Percentiles rank a stretch among this genome's conserved stretches.
phyloP scores from a whole-genome alignment of 2,113 vertebrate species.

The Cynocephalus volans region DNA sequence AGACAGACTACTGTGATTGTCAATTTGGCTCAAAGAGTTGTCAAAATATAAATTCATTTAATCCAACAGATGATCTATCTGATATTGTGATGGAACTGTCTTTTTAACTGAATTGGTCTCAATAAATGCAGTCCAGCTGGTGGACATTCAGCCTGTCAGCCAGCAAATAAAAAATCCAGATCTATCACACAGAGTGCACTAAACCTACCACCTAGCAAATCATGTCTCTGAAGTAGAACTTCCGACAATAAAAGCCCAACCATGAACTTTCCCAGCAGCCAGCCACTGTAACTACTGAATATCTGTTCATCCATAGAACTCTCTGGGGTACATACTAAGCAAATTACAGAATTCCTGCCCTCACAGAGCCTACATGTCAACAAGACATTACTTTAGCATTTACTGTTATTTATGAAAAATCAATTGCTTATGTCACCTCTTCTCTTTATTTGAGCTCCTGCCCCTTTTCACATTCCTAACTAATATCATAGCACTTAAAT shows the following conservation, averaged over 20 bases:
- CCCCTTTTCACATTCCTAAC: neutral
- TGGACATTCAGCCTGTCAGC: neutral
- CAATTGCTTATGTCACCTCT: neutral
- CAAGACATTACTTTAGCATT: neutral
- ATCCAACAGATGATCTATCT: conserved; percentile 22
- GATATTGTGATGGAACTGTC: neutral
- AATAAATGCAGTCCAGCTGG: conserved; percentile 14
- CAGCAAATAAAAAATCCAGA: conserved; percentile 2
- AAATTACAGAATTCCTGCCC: neutral
- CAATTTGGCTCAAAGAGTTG: conserved; percentile 53
- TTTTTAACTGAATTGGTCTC: conserved; percentile 34
- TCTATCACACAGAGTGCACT: neutral
- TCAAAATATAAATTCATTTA: conserved; percentile 37
- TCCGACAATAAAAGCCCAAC: neutral
- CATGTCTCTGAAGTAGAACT: conserved; percentile 37
- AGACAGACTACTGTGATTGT: neutral
- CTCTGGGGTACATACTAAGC: neutral
- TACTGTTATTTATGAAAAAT: conserved; percentile 44
- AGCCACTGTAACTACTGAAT: neutral
- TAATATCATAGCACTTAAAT: neutral
- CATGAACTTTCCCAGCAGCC: neutral
- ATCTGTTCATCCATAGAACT: neutral
- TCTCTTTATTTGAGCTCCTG: neutral
- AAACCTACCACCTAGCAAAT: conserved; percentile 34
- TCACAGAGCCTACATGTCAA: neutral